These are phyloP conservation scores for Dipodomys stephensi DNA, from an alignment of 2,113 vertebrate species.

Conservation along the genomic window DNA sequence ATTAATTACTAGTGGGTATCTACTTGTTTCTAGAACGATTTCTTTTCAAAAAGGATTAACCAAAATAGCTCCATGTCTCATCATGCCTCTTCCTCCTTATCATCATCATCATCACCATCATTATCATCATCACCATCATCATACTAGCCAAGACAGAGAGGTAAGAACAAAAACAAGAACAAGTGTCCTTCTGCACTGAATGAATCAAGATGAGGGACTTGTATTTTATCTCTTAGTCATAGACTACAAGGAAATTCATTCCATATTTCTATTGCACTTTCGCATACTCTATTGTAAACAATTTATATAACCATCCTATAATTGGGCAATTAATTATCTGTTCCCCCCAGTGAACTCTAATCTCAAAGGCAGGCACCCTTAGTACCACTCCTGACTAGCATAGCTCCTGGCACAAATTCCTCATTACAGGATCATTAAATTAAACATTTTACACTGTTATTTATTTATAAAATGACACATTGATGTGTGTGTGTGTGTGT, in stretches of 20 bases:
- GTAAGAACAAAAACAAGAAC: too few relatives aligned
- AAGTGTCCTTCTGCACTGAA: neutral
- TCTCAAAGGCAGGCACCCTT: neutral
- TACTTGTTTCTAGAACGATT: neutral
- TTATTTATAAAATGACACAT: too few relatives aligned
- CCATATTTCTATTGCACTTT: neutral
- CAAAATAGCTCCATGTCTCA: too few relatives aligned
- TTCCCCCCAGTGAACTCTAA: neutral
- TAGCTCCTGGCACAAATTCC: neutral
- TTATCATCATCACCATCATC: too few relatives aligned
- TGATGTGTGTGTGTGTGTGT: too few relatives aligned
- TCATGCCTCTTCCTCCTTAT: too few relatives aligned
- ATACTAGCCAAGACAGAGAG: too few relatives aligned
- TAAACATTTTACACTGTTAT: neutral
- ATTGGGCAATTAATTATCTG: neutral
- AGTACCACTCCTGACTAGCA: neutral
- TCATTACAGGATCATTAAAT: neutral
- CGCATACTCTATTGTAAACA: neutral
- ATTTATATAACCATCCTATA: neutral
- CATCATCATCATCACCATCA: too few relatives aligned
- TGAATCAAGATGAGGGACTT: neutral
- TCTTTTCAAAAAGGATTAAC: too few relatives aligned
- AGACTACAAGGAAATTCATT: conserved; percentile 2
- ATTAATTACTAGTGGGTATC: neutral
- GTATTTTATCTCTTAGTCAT: neutral